Percentiles rank a stretch among this genome's conserved stretches.
These are phyloP conservation scores for Philereme transversata DNA, from an alignment of 2,888 invertebrate species.

Conservation along the genomic window DNA sequence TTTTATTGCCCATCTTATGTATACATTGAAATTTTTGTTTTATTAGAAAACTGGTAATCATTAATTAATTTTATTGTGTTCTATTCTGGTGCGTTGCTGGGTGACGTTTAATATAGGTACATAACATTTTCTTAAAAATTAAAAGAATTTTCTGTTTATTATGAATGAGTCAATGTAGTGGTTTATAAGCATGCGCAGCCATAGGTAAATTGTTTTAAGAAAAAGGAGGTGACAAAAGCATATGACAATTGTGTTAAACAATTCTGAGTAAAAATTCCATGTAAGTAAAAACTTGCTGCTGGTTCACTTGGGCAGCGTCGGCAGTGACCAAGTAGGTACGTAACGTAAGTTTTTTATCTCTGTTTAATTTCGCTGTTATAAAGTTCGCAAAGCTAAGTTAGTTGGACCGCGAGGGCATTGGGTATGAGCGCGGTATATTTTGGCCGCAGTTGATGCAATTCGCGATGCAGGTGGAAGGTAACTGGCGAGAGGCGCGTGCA, in stretches of 20 bases:
- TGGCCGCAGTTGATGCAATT: slow-evolving; percentile 59
- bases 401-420: slow-evolving; percentile 48
- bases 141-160: too few species aligned
- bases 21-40: neutral
- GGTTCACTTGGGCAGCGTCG: neutral
- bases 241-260: slow-evolving; percentile 10
- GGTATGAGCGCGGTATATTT: slow-evolving; percentile 43
- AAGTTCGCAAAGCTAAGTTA: slow-evolving; percentile 55
- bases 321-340: too few species aligned
- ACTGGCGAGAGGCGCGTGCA: slow-evolving; percentile 50
- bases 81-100: too few species aligned
- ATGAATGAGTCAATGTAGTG: too few species aligned
- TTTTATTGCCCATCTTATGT: neutral
- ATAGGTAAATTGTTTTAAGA: neutral
- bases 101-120: too few species aligned
- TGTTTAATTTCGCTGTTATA: slow-evolving; percentile 42
- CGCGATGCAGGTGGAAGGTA: slow-evolving; percentile 55
- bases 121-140: too few species aligned
- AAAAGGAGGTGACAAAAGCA: slow-evolving; percentile 6
- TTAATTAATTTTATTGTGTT: too few species aligned
- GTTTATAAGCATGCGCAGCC: too few species aligned
- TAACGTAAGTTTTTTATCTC: too few species aligned
- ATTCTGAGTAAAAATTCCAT: slow-evolving; percentile 15
- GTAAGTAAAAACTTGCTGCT: slow-evolving; percentile 3
- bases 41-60: neutral